Conservation (phyloP, 2,113 vertebrate genomes). For the Limanda limanda region DNA sequence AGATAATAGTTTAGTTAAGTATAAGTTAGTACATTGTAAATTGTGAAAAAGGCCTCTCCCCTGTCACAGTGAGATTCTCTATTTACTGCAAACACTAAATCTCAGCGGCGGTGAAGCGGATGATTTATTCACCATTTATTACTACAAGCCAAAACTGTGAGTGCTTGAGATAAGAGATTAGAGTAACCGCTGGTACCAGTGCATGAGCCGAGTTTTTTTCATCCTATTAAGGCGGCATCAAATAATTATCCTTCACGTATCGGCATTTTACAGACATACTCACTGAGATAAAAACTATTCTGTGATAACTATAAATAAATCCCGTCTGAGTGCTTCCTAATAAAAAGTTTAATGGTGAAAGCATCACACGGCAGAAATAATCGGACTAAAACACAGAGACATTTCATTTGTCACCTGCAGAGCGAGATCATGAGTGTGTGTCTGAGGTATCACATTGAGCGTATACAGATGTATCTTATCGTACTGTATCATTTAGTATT, state of each 20-base stretch:
- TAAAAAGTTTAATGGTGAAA: not conserved
- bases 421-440: not conserved
- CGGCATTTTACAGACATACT: not conserved
- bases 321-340: not conserved
- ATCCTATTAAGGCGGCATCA: not conserved
- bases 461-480: too few relatives aligned
- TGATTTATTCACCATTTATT: not conserved
- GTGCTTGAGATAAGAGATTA: slow-evolving; percentile 23
- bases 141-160: not conserved
- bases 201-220: slow-evolving; percentile 6
- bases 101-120: not conserved
- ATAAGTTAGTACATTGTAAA: slow-evolving; percentile 23
- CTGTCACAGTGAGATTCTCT: not conserved
- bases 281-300: not conserved
- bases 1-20: too few relatives aligned
- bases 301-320: not conserved
- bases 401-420: too few relatives aligned
- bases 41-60: not conserved
- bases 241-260: not conserved
- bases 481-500: too few relatives aligned
- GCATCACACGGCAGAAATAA: not conserved
- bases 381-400: not conserved
- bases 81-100: slow-evolving; percentile 21
- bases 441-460: too few relatives aligned
- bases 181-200: slow-evolving; percentile 13